Evolutionary conservation across 2,113 vertebrate genomes (phyloP).

Genomic region (Tupaia chinensis): DNA sequence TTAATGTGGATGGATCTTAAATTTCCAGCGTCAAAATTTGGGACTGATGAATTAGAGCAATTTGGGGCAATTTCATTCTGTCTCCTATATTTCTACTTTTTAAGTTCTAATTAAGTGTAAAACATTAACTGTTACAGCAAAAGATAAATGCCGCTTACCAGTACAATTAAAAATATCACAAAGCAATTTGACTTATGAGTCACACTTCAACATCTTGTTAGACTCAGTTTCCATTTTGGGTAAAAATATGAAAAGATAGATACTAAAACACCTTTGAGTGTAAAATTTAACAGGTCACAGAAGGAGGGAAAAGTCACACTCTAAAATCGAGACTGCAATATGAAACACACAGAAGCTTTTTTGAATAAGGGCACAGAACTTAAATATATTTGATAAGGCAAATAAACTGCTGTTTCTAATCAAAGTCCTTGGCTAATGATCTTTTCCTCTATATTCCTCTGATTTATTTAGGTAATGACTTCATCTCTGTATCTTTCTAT

Average conservation of each 20-base stretch:
- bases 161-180: conserved; percentile 27
- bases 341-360: conserved; percentile 29
- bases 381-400: conserved; percentile 49
- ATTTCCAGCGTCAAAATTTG: conserved; percentile 29
- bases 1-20: conserved; percentile 43
- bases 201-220: conserved; percentile 31
- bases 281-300: conserved; percentile 58
- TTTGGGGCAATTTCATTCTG: background rate
- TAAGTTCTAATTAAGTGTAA: conserved; percentile 33
- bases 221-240: conserved; percentile 54
- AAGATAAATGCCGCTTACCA: conserved; percentile 36
- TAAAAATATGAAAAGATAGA: conserved; percentile 47
- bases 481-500: background rate
- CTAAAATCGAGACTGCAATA: conserved; percentile 31
- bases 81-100: background rate
- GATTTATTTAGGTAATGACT: conserved; percentile 10
- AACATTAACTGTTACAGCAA: background rate
- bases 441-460: conserved; percentile 26
- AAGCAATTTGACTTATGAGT: conserved; percentile 24
- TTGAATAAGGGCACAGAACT: conserved; percentile 37
- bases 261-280: conserved; percentile 40
- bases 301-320: conserved; percentile 45
- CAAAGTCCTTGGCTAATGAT: background rate
- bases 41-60: background rate
- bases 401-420: conserved; percentile 34